Base-by-base conservation (phyloP, 30 jellyfish, hydroid and myxozoan genomes). In the Hydractinia symbiolongicarpus region DNA sequence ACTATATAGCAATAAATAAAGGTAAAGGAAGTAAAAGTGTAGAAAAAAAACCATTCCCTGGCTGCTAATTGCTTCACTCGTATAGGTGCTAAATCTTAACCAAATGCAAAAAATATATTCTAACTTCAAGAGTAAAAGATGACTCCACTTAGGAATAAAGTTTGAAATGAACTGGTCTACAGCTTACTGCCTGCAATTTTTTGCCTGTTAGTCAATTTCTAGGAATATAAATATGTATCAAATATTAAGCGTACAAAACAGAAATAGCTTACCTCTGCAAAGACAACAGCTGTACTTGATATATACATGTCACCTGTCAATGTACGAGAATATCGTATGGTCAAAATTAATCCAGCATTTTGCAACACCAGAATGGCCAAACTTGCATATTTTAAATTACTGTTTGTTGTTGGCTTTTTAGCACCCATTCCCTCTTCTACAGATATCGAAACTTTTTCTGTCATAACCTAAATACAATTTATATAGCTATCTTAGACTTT, bases 211-310 rank as follows among this genome's bases (percentile, higher is more conserved):
- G 44, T 30, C 44, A 30, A 30, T 30, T 30, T 30, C 44, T 30
- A 2, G 44, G 44, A 30, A 30, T 30, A 30, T 30, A 30, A 30
- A 30, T 2, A 30, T 30, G 44, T 30, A 30, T 30, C 44, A 30
- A n/a, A n/a, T n/a, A 30, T 30, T 30, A 30, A 30, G 44, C 44
- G 2, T 30, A 30, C 44, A 30, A 30, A 57, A 51, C n/a, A 16
- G 8, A 15, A 6, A 16, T 10, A 14, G n/a, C 58, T 69, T 82
- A 91, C 98, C 98, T 91, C 98, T 19, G 98, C 95, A 9, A 91
- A 72, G 70, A 91, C 93, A 21, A 91, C 96, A 21, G 98, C 98
- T 14, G 98, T 91, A 51, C 96, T 91, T 30, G 96, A 20, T 14
- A 91, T 83, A 82, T 86, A 91, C 83, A 79, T 79, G 58, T 86